Conservation (phyloP, 2,797 vertebrate genomes). For the Vipera ursinii region DNA sequence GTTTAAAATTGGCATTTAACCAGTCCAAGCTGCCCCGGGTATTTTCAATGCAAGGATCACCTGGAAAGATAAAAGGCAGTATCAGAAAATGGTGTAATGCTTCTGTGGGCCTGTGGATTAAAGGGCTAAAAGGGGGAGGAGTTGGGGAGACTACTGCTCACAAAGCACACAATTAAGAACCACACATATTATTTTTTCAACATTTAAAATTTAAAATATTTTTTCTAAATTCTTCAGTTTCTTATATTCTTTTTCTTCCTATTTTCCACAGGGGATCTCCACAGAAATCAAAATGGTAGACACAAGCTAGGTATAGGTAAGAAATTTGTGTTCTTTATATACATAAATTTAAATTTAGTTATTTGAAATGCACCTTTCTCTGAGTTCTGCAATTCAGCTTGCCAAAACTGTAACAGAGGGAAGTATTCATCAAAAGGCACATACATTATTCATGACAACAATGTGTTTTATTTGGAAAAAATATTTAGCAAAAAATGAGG, state of each 20-base stretch:
- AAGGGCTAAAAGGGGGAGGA: not conserved
- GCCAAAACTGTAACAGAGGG: not conserved
- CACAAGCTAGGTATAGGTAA: not conserved
- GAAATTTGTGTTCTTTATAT: not conserved
- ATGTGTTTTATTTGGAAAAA: not conserved
- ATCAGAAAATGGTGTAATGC: not conserved
- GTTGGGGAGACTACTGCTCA: not conserved
- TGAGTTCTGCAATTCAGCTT: not conserved
- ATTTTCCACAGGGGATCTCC: not conserved
- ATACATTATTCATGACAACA: not conserved
- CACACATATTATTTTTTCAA: not conserved
- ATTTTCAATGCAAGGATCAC: constrained; percentile 19
- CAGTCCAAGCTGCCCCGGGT: constrained; percentile 35
- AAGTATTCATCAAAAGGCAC: not conserved
- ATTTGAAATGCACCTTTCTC: not conserved
- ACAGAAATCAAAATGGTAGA: not conserved
- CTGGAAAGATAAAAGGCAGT: not conserved
- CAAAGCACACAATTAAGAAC: not conserved
- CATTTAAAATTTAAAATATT: not conserved
- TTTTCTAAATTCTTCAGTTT: not conserved
- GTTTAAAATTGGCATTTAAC: constrained; percentile 32
- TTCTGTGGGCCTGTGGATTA: not conserved
- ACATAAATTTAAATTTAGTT: not conserved
- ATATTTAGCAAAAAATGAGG: too few relatives aligned
- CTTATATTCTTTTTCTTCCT: not conserved